Percentiles rank a stretch among this genome's conserved stretches.
Evolutionary conservation across 1,140 invertebrate genomes (phyloP).

Genomic region (Lordiphosa mommai): DNA sequence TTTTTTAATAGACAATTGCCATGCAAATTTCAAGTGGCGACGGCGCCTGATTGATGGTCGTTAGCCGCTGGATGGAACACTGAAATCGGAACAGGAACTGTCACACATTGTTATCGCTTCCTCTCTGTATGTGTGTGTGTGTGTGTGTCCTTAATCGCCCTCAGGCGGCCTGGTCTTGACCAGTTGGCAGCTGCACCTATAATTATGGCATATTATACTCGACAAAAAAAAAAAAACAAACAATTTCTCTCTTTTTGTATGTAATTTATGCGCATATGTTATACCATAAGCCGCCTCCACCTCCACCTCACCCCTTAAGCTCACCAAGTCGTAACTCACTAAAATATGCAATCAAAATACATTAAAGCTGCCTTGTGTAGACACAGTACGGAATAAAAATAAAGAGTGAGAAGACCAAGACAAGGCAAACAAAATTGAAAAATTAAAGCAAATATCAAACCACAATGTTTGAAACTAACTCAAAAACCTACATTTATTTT

Average conservation of each 20-base stretch:
- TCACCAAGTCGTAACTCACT: constrained; percentile 21
- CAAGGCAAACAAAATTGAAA: too few species aligned
- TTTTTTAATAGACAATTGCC: constrained; percentile 1
- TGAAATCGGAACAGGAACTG: constrained; percentile 7
- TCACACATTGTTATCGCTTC: constrained; percentile 11
- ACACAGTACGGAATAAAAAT: too few species aligned
- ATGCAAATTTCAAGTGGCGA: neutral
- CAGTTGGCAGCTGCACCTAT: constrained; percentile 31
- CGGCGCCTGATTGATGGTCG: neutral
- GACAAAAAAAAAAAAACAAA: neutral
- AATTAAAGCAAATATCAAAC: too few species aligned
- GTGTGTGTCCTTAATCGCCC: constrained; percentile 15
- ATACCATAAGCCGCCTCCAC: constrained; percentile 8
- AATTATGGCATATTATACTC: constrained; percentile 29
- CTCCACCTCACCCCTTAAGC: too few species aligned
- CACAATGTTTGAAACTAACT: too few species aligned
- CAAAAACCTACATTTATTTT: too few species aligned
- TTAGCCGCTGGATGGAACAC: neutral
- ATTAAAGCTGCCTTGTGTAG: constrained; percentile 12
- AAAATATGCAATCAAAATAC: constrained; percentile 40
- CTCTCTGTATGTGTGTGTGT: neutral
- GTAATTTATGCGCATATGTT: constrained; percentile 36
- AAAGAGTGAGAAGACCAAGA: too few species aligned
- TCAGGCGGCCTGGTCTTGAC: neutral
- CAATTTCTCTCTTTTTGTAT: neutral